Evolutionary conservation across 2,888 invertebrate species (phyloP), one percentile per base, ranked within the genome.

Genomic region (Diachrysia chrysitis): DNA sequence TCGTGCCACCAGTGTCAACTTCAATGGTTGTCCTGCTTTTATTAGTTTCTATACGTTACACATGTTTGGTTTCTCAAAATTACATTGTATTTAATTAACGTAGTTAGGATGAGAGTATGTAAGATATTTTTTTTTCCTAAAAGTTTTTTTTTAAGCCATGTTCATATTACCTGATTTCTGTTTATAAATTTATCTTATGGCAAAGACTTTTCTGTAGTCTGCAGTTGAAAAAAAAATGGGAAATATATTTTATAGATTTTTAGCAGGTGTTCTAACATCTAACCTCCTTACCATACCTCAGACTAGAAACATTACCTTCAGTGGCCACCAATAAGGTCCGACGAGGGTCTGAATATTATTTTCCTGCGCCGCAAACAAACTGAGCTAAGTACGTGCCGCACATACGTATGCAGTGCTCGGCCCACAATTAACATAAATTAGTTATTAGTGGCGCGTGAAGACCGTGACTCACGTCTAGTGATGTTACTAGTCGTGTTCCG

Each of bases 341-440:
- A 66, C 72, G 73, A 66, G 72, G 75, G 76, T 81, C 67, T 63
- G 79, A 77, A 81, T 74, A 83, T 81, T 79, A 83, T 84, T 77
- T 78, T 83, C 83, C 74, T 74, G 78, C 83, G 77, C 19, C 48
- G 85, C 73, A 79, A 84, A 83, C 85, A 86, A 89, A 90, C 90
- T 86, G 81, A 83, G 85, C 82, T 87, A 83, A 83, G 85, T 87
- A 93, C 93, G 93, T 94, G 92, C 87, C 85, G 78, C 84, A 86
- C 90, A 92, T 93, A 92, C 87, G 89, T 89, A 92, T 89, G 84
- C 83, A 81, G 83, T 84, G 87, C 86, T 82, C 48, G 85, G 81
- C 83, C 81, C 84, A 75, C 83, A 88, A 94, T 94, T 93, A 90
- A 84, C 95, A 95, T 95, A 93, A 91, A 94, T 95, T 93, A 95